Evolutionary conservation across 2,888 invertebrate species (phyloP).

Genomic region (Limnephilus marmoratus): DNA sequence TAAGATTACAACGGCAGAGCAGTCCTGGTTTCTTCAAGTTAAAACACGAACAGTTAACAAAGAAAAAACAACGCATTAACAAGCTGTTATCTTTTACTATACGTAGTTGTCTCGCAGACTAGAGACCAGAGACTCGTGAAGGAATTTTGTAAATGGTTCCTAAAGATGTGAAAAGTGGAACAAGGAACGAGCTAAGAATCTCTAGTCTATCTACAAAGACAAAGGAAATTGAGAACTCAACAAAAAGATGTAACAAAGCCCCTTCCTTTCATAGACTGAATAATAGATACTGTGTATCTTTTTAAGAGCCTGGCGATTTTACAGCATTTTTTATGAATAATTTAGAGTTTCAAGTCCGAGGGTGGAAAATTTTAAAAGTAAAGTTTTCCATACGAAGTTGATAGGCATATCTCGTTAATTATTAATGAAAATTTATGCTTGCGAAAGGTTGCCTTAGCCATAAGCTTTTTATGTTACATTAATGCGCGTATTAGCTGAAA

Average conservation of each 20-base stretch:
- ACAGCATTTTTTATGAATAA: slow-evolving; percentile 9
- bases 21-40: not conserved
- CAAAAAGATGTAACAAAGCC: not conserved
- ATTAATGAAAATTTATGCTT: slow-evolving; percentile 51
- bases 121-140: slow-evolving; percentile 32
- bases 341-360: slow-evolving; percentile 48
- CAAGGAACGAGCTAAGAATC: slow-evolving; percentile 17
- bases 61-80: slow-evolving; percentile 34
- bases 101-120: slow-evolving; percentile 8
- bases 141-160: slow-evolving; percentile 39
- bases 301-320: not conserved
- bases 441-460: not conserved
- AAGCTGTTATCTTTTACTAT: slow-evolving; percentile 48
- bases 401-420: slow-evolving; percentile 56
- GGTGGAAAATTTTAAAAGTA: slow-evolving; percentile 61
- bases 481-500: not conserved
- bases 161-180: slow-evolving; percentile 31
- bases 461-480: slow-evolving; percentile 2
- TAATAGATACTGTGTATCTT: not conserved
- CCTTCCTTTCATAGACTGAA: not conserved
- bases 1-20: not conserved
- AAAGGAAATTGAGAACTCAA: not conserved
- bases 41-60: slow-evolving; percentile 5
- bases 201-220: not conserved
- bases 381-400: slow-evolving; percentile 54